Evolutionary conservation across 2,113 vertebrate species (phyloP), one percentile per base, ranked within the genome.

Genomic region (Limanda limanda): DNA sequence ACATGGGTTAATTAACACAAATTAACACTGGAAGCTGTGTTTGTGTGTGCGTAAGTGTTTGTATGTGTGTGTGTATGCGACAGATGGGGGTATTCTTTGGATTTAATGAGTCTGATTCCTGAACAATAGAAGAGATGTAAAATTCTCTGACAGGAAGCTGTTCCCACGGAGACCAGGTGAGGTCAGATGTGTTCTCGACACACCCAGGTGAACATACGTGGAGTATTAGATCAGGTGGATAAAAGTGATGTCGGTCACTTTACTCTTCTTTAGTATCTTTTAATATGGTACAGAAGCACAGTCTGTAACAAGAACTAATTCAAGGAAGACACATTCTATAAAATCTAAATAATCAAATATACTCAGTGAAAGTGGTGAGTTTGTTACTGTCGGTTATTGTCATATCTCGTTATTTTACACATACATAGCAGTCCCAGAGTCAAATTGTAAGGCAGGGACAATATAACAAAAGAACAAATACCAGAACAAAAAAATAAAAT

Each of bases 61-160:
- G 51, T 78, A 55, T 35, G n/a, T 64, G 7, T 42, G 69, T 64
- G 48, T 74, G 68, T 66, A 18, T 45, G 48, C 4, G 72, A 81
- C 78, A 91, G 85, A 85, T 88, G 83, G 87, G 51, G 64, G 45
- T 68, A 48, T 69, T 85, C 58, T 74, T 18, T 77, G 42, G 45
- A 40, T 40, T 27, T 63, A 71, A 78, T 68, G 23, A 73, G 47
- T 74, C 25, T 45, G 59, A 76, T 74, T 84, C 65, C 71, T 59
- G 54, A 81, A 86, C 79, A 83, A 88, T 31, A 71, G 79, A 64
- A 69, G 82, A 71, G 62, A 79, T 70, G 76, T 85, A 70, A 81
- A 61, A 59, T 75, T 74, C 71, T 40, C 52, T 73, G 64, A 40
- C 45, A 65, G 65, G 64, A 76, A 56, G 68, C 71, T 61, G 57